A percentile compares a stretch with the other conserved stretches of the same genome.
These are phyloP conservation scores for Ictalurus furcatus DNA, from an alignment of 2,113 vertebrate species.

Conservation along the genomic window DNA sequence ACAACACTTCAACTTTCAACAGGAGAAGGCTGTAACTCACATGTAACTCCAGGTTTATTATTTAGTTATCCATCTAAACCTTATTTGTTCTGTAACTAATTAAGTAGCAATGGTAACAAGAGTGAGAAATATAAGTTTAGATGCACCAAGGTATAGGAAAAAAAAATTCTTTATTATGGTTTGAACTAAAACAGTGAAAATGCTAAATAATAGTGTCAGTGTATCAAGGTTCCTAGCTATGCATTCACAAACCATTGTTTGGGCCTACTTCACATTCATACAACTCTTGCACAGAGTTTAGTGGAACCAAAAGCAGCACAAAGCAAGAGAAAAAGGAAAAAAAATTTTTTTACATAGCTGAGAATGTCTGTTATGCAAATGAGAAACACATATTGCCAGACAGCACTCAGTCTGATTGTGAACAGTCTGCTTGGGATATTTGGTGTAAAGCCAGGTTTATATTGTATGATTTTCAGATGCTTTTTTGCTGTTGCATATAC, in stretches of 20 bases:
- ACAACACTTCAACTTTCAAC: neutral
- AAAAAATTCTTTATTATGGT: neutral
- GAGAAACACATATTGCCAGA: neutral
- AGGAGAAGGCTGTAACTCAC: neutral
- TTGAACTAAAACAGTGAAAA: neutral
- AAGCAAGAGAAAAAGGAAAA: neutral
- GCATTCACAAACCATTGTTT: neutral
- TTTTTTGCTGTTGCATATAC: neutral
- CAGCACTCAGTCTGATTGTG: neutral
- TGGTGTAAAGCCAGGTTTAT: neutral
- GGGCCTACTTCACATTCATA: too few species aligned
- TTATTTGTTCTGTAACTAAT: neutral
- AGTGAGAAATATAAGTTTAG: neutral
- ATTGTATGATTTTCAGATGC: neutral
- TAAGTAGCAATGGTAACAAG: neutral
- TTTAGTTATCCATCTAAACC: neutral
- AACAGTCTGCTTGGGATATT: neutral
- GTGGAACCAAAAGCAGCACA: neutral
- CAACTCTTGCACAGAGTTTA: too few species aligned
- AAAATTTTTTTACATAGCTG: neutral
- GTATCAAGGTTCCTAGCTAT: neutral
- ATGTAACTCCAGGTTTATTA: neutral
- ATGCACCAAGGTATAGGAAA: neutral
- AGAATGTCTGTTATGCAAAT: neutral
- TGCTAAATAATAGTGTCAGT: neutral